Evolutionary conservation across 2,113 vertebrate species (phyloP).

Genomic region (Polypterus bichir): DNA sequence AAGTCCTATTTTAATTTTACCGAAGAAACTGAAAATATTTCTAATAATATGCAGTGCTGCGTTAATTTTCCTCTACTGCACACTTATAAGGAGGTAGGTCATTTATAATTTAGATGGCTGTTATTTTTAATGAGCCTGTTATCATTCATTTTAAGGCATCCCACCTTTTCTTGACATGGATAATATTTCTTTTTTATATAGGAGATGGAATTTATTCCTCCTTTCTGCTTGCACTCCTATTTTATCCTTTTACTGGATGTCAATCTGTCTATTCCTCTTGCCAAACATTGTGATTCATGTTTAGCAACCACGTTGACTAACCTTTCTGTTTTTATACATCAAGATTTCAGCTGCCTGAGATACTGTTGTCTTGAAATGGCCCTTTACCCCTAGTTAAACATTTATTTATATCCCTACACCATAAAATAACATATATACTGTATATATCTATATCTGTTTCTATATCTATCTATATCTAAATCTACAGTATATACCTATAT

Average conservation of each 20-base stretch:
- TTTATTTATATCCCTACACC: too few relatives aligned
- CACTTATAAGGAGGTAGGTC: constrained; percentile 45
- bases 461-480: too few relatives aligned
- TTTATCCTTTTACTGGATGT: constrained; percentile 16
- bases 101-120: constrained; percentile 55
- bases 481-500: too few relatives aligned
- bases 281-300: background rate
- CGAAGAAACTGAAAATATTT: constrained; percentile 18
- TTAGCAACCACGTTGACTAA: too few relatives aligned
- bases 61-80: constrained; percentile 52
- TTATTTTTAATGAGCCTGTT: constrained; percentile 74
- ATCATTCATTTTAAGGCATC: constrained; percentile 69
- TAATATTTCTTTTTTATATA: constrained; percentile 68
- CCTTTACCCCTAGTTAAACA: too few relatives aligned
- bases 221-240: constrained; percentile 23
- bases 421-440: too few relatives aligned
- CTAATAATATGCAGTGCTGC: constrained; percentile 31
- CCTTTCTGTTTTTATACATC: too few relatives aligned
- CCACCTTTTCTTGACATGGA: constrained; percentile 63
- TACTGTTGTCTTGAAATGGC: too few relatives aligned
- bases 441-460: too few relatives aligned
- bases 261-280: constrained; percentile 7
- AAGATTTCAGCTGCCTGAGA: too few relatives aligned
- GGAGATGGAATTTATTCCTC: constrained; percentile 62
- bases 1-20: too few relatives aligned